phyloP scores from a whole-genome alignment of 2,888 invertebrate species.

The Pristionchus maxplancki region DNA sequence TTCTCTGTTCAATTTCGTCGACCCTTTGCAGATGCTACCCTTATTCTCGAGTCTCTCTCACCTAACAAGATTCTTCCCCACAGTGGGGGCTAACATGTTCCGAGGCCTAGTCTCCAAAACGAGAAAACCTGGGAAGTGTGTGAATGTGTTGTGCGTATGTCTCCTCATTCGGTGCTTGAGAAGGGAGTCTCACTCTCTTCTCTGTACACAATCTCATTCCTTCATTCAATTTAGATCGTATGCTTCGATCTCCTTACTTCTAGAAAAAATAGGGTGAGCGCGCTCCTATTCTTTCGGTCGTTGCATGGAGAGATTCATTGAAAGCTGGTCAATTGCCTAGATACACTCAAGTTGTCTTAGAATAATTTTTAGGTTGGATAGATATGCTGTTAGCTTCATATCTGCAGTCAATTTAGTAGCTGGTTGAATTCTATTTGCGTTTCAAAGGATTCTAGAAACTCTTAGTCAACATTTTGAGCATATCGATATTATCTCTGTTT shows the following conservation, averaged over 20 bases:
- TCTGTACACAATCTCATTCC: constrained; percentile 45
- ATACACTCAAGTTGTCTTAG: not conserved
- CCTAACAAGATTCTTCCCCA: constrained; percentile 36
- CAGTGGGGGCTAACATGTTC: constrained; percentile 44
- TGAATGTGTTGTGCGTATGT: not conserved
- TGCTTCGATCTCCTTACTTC: constrained; percentile 41
- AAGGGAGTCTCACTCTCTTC: not conserved
- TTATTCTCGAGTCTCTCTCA: constrained; percentile 9
- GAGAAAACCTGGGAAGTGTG: constrained; percentile 12
- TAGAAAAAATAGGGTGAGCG: not conserved
- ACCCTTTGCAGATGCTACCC: not conserved
- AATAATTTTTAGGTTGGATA: no score
- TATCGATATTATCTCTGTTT: no score
- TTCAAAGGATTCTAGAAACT: no score
- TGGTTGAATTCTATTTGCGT: no score
- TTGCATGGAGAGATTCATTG: constrained; percentile 8
- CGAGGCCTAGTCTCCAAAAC: not conserved
- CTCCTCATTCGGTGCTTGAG: constrained; percentile 7
- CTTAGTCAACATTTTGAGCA: no score
- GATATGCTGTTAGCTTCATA: no score
- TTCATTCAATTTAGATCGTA: constrained; percentile 47
- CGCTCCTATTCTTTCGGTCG: not conserved
- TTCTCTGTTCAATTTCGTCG: no score
- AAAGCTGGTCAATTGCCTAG: constrained; percentile 27
- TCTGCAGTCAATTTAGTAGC: no score